Conservation (phyloP, 1,140 invertebrate species). For the Ceratina australensis region DNA sequence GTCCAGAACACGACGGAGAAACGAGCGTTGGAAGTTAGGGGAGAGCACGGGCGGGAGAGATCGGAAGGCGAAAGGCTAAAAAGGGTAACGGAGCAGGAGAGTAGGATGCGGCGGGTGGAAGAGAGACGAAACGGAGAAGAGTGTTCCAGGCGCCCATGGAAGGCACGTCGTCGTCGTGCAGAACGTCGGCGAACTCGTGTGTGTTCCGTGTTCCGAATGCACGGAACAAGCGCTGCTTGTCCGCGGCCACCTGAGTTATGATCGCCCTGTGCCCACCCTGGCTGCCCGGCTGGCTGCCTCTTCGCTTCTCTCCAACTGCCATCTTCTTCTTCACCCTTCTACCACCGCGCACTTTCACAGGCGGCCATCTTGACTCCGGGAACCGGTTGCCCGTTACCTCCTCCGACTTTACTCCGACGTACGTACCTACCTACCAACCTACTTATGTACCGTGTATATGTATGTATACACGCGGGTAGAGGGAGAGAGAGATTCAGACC, state of each 20-base stretch:
- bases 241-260: slow-evolving; percentile 75
- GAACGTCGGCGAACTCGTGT: slow-evolving; percentile 67
- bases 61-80: slow-evolving; percentile 23
- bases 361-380: slow-evolving; percentile 68
- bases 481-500: not conserved
- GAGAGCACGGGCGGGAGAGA: slow-evolving; percentile 24
- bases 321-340: slow-evolving; percentile 63
- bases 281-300: slow-evolving; percentile 51
- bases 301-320: slow-evolving; percentile 51
- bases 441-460: no score
- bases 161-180: slow-evolving; percentile 55
- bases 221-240: slow-evolving; percentile 74
- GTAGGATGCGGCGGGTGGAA: not conserved
- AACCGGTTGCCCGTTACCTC: slow-evolving; percentile 70
- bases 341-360: slow-evolving; percentile 49
- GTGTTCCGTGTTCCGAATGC: slow-evolving; percentile 74
- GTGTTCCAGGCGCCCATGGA: slow-evolving; percentile 47
- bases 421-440: slow-evolving; percentile 5
- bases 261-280: slow-evolving; percentile 73
- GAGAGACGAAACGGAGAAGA: slow-evolving; percentile 25
- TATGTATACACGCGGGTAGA: no score
- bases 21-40: slow-evolving; percentile 6
- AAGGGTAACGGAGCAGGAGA: slow-evolving; percentile 11
- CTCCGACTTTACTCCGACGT: slow-evolving; percentile 20
- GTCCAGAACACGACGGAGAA: slow-evolving; percentile 24